Evolutionary conservation across 2,888 invertebrate genomes (phyloP), one percentile per base, ranked within the genome.

Genomic region (Phalera bucephala): DNA sequence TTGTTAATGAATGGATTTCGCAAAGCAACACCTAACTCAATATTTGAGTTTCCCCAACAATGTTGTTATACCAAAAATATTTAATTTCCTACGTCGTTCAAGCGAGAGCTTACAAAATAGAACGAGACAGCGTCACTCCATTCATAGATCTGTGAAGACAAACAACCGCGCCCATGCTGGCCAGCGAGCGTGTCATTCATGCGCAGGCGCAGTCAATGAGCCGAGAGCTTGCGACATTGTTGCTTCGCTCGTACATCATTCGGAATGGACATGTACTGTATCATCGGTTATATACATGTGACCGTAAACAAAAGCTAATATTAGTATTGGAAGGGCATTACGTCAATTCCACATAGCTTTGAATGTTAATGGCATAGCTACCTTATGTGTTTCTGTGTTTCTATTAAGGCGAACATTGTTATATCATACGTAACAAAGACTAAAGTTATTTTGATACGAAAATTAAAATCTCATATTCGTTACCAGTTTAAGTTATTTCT

Each of bases 121-220:
- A 56, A 56, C 57, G 53, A 33, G 52, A 52, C 51, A 41, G 45
- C 37, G 52, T 35, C 36, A 45, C 40, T 64, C 62, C 74, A 74
- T 74, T 73, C 72, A 74, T 71, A 53, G 57, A 49, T 56, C 48
- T 31, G 49, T 40, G 48, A 63, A 70, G 60, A 64, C 64, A 69
- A 64, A 63, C 53, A 52, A 57, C 56, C 71, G 61, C 64, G 50
- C 70, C 69, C 57, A 50, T 44, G 48, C 50, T 40, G 43, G 53
- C 45, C 64, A 66, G 48, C 52, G 51, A 64, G 61, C 65, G 51
- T 67, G 52, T 67, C 72, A 70, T 69, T 59, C 61, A 65, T 50
- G 41, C 50, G 40, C 31, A 27, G 47, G 47, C 41, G 43, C 40
- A 58, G 45, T 60, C 64, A 74, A 74, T 74, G 74, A 71, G 57